Evolutionary conservation across 2,797 vertebrate species (phyloP).

Genomic region (Sparus aurata): DNA sequence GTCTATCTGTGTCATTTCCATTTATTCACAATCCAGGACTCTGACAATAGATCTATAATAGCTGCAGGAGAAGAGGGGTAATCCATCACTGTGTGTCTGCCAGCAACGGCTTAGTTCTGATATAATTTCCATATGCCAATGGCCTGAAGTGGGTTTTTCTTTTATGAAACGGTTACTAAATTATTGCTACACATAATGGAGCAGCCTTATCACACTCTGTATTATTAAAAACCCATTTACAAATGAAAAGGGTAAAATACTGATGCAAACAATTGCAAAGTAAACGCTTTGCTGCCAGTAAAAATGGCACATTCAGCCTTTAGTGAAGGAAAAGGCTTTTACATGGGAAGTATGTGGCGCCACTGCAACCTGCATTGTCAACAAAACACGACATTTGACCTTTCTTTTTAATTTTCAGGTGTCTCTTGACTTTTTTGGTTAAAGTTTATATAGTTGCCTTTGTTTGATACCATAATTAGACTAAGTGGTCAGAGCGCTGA

Average conservation of each 20-base stretch:
- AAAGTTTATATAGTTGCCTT: background rate
- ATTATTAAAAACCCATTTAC: slow-evolving; percentile 51
- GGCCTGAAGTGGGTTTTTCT: slow-evolving; percentile 44
- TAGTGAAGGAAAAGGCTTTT: background rate
- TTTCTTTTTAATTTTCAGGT: background rate
- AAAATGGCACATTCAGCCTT: slow-evolving; percentile 4
- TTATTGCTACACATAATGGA: slow-evolving; percentile 56
- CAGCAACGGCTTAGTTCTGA: slow-evolving; percentile 63
- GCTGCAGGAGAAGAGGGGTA: slow-evolving; percentile 58
- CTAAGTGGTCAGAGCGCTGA: slow-evolving; percentile 15
- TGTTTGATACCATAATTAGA: slow-evolving; percentile 12
- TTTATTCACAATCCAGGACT: slow-evolving; percentile 58
- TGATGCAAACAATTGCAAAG: slow-evolving; percentile 39
- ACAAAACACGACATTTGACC: slow-evolving; percentile 5
- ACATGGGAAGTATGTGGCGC: background rate
- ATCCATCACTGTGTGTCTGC: slow-evolving; percentile 66
- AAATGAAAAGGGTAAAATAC: slow-evolving; percentile 53
- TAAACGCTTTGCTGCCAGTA: slow-evolving; percentile 5
- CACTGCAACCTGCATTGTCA: background rate
- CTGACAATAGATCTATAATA: slow-evolving; percentile 63
- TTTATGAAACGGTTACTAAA: slow-evolving; percentile 49
- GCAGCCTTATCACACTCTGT: slow-evolving; percentile 24
- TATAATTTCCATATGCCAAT: slow-evolving; percentile 64
- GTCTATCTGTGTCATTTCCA: slow-evolving; percentile 62
- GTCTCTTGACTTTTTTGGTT: background rate